Conservation (phyloP, 2,888 invertebrate genomes). For the Cheilosia pagana region DNA sequence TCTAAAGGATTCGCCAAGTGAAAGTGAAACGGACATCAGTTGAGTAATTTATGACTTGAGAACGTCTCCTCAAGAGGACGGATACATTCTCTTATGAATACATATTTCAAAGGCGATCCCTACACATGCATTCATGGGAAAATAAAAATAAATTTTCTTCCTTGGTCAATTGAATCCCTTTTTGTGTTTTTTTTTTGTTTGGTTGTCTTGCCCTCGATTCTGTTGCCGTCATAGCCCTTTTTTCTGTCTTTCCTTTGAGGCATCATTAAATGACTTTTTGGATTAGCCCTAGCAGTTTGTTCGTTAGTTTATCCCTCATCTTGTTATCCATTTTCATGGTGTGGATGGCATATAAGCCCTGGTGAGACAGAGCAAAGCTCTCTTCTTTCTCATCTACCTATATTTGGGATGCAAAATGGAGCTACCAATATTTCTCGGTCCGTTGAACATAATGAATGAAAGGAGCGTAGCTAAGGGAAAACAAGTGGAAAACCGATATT, state of each 20-base stretch:
- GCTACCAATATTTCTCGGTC: slow-evolving; percentile 64
- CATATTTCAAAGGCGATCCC: slow-evolving; percentile 30
- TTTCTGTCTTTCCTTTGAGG: slow-evolving; percentile 33
- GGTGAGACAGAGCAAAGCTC: slow-evolving; percentile 19
- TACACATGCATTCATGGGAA: slow-evolving; percentile 39
- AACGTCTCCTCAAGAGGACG: slow-evolving; percentile 40
- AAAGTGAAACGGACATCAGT: slow-evolving; percentile 59
- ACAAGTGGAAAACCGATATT: slow-evolving; percentile 44
- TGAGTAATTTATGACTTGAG: slow-evolving; percentile 67
- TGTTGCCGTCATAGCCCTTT: slow-evolving; percentile 21
- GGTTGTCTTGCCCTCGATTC: slow-evolving; percentile 40
- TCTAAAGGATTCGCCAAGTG: slow-evolving; percentile 58
- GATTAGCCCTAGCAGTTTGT: slow-evolving; percentile 61
- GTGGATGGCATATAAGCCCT: slow-evolving; percentile 22
- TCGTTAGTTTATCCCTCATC: slow-evolving; percentile 65
- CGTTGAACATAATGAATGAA: slow-evolving; percentile 57
- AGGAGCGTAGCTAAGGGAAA: slow-evolving; percentile 38
- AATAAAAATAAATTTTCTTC: slow-evolving; percentile 61
- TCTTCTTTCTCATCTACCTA: background rate
- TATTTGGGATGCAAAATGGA: slow-evolving; percentile 54
- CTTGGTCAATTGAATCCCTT: slow-evolving; percentile 63
- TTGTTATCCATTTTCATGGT: slow-evolving; percentile 47
- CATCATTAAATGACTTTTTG: slow-evolving; percentile 67
- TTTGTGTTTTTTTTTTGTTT: slow-evolving; percentile 11
- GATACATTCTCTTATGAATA: background rate